Evolutionary conservation across 1,140 invertebrate genomes (phyloP), one percentile per base, ranked within the genome.

Genomic region (Oedothorax gibbosus): DNA sequence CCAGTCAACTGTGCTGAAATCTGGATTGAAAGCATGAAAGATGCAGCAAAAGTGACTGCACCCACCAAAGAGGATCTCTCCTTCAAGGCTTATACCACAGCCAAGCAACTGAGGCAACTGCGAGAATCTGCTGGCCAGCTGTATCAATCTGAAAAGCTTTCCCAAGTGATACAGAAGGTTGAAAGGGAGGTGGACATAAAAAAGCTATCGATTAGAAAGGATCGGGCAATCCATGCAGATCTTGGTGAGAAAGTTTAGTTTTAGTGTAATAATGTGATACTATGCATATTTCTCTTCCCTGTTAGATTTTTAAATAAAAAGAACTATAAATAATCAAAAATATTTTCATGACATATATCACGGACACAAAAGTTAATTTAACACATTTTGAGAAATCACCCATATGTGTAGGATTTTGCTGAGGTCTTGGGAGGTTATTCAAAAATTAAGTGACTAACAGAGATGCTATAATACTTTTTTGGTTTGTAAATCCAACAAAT

Each of bases 51-150:
- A n/a, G 15, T 64, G 18, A n/a, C 49, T 62, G 91, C 91, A 7
- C 91, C 91, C 50, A 89, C 90, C 4, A 90, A 91, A 86, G 91
- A 92, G 86, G 89, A 90, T 0, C 86, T 92, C 49, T 92, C 91
- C 7, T 88, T 91, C 60, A 87, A 90, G 14, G 88, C 90, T 0
- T 92, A 92, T 85, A 87, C 90, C 7, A 90, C 90, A 14, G 66
- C 87, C 0, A 86, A 89, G 7, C 86, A 89, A 15, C 83, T 92
- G 21, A 92, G 92, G 85, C 81, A 88, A 0, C 88, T 92, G 60
- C 87, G 91, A 10, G 87, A 89, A 15, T 85, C 88, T 35, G 89
- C 91, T 12, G 91, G 90, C 82, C 78, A 86, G 18, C 87, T 92
- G 54, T 92, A 90, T 88, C 90, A 92, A 87, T 89, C 89, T 21